phyloP scores from a whole-genome alignment of 2,888 invertebrate species.

The Thera britannica region DNA sequence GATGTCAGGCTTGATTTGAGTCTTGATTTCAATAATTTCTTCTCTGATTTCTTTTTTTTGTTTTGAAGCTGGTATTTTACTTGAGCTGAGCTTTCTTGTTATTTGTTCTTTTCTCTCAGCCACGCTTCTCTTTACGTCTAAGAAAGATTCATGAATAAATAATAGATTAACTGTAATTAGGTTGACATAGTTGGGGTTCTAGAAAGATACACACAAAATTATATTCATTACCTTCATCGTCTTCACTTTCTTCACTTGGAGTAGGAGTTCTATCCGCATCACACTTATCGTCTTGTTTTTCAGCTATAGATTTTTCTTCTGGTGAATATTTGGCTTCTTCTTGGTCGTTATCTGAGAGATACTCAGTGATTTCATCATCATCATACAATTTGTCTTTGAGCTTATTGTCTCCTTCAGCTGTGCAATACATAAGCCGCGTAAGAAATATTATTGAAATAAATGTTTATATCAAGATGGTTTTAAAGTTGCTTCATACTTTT shows the following conservation, averaged over 20 bases:
- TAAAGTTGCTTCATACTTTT: no score
- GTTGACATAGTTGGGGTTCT: no score
- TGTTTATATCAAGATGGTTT: no score
- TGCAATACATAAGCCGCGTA: slow-evolving; percentile 18
- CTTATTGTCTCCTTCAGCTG: slow-evolving; percentile 81
- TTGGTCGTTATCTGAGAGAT: slow-evolving; percentile 74
- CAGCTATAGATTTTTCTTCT: slow-evolving; percentile 87
- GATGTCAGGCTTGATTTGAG: slow-evolving; percentile 86
- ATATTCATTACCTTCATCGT: slow-evolving; percentile 74
- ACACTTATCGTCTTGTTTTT: slow-evolving; percentile 85
- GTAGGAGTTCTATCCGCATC: slow-evolving; percentile 83
- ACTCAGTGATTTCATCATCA: slow-evolving; percentile 69
- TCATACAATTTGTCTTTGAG: slow-evolving; percentile 74
- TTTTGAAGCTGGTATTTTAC: slow-evolving; percentile 89
- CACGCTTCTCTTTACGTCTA: slow-evolving; percentile 88
- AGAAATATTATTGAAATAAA: not conserved
- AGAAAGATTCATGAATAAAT: slow-evolving; percentile 13
- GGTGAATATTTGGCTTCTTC: slow-evolving; percentile 92
- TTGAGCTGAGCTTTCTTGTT: slow-evolving; percentile 88
- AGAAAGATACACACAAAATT: not conserved
- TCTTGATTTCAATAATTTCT: slow-evolving; percentile 89
- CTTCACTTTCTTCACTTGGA: slow-evolving; percentile 82
- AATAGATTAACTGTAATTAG: not conserved
- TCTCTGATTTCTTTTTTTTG: slow-evolving; percentile 90
- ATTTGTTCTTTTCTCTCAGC: slow-evolving; percentile 91